Evolutionary conservation across 2,888 invertebrate genomes (phyloP).

Genomic region (Oligia fasciuncula): DNA sequence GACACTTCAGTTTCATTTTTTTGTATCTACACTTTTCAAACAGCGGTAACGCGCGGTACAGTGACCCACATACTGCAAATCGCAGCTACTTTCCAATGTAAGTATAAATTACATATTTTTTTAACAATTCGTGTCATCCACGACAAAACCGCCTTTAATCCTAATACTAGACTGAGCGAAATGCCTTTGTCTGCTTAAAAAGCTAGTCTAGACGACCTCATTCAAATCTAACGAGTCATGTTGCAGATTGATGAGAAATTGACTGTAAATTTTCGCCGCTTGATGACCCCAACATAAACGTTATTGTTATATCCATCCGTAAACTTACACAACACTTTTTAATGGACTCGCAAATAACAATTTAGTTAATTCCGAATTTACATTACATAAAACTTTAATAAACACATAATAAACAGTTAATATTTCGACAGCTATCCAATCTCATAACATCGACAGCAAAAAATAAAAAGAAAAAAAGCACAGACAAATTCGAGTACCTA

Average conservation of each 20-base stretch:
- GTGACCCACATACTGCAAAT: slow-evolving; percentile 75
- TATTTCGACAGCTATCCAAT: slow-evolving; percentile 64
- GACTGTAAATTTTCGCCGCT: slow-evolving; percentile 40
- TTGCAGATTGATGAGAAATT: slow-evolving; percentile 52
- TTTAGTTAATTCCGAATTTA: slow-evolving; percentile 51
- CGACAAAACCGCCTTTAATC: slow-evolving; percentile 53
- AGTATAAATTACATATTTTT: slow-evolving; percentile 74
- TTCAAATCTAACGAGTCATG: slow-evolving; percentile 54
- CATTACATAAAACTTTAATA: slow-evolving; percentile 43
- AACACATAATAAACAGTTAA: slow-evolving; percentile 51
- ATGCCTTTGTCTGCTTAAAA: slow-evolving; percentile 48
- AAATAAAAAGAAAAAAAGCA: slow-evolving; percentile 33
- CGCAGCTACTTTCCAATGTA: slow-evolving; percentile 75
- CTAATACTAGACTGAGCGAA: slow-evolving; percentile 47
- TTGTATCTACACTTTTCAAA: slow-evolving; percentile 69
- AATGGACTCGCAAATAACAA: slow-evolving; percentile 33
- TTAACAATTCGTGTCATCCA: slow-evolving; percentile 55
- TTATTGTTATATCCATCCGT: slow-evolving; percentile 24
- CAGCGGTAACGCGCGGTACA: slow-evolving; percentile 72
- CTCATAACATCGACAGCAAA: slow-evolving; percentile 43
- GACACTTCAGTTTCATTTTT: not conserved
- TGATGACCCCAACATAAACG: slow-evolving; percentile 12
- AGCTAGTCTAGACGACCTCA: slow-evolving; percentile 50
- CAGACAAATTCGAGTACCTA: slow-evolving; percentile 49
- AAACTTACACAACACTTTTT: slow-evolving; percentile 32